A percentile compares a stretch with the other conserved stretches of the same genome.
Evolutionary conservation across 92 coral and sea anemone genomes (phyloP).

Genomic region (Porites rus): DNA sequence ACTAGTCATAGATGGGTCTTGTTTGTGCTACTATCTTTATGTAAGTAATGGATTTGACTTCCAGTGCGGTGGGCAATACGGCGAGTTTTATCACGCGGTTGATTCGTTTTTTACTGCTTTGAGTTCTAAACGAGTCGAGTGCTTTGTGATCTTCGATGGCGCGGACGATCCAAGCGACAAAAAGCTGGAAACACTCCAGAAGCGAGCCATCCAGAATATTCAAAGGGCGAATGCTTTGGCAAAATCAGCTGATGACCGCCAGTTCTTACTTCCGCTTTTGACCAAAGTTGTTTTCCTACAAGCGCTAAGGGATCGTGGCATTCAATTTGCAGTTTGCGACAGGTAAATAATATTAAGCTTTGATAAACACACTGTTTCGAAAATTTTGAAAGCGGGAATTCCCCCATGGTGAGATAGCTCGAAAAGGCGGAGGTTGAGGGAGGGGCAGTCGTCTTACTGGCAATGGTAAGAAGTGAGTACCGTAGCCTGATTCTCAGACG

Average conservation of each 20-base stretch:
- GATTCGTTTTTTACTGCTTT: slow-evolving; percentile 75
- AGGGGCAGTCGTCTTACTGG: too few species aligned
- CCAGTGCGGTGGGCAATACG: slow-evolving; percentile 87
- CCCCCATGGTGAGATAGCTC: too few species aligned
- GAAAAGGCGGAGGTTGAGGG: too few species aligned
- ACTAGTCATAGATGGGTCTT: slow-evolving; percentile 86
- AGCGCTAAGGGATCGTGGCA: slow-evolving; percentile 54
- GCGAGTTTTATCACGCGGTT: slow-evolving; percentile 61
- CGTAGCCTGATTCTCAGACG: too few species aligned
- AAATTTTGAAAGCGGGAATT: too few species aligned
- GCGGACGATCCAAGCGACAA: slow-evolving; percentile 72
- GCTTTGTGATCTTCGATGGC: slow-evolving; percentile 89
- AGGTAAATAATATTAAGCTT: slow-evolving; percentile 53
- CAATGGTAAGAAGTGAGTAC: too few species aligned
- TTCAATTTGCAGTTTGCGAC: slow-evolving; percentile 83
- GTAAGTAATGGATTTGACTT: slow-evolving; percentile 53
- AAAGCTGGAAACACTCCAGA: slow-evolving; percentile 65
- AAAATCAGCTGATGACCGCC: slow-evolving; percentile 1
- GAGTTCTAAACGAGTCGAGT: slow-evolving; percentile 47
- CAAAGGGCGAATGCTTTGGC: slow-evolving; percentile 46
- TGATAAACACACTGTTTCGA: too few species aligned
- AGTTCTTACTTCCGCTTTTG: slow-evolving; percentile 66
- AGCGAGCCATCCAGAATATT: slow-evolving; percentile 56
- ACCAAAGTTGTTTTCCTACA: slow-evolving; percentile 55
- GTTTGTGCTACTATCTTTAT: slow-evolving; percentile 68